A percentile compares a stretch with the other conserved stretches of the same genome.
Evolutionary conservation across 1,140 invertebrate genomes (phyloP).

Genomic region (Babylonia areolata): DNA sequence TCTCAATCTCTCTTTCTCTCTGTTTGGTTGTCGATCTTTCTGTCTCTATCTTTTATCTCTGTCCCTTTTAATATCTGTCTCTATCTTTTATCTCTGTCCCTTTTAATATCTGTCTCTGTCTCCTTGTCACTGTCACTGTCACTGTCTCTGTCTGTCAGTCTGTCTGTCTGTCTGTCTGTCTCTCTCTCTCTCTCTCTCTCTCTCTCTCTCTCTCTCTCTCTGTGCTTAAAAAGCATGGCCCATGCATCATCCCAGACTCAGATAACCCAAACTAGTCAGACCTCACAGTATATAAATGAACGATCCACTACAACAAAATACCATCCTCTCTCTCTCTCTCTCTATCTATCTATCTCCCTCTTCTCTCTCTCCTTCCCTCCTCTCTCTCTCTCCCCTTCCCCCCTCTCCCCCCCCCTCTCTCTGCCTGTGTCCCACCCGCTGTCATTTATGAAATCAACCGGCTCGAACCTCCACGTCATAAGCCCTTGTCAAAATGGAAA

Average conservation of each 20-base stretch:
- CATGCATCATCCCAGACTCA: too few species aligned
- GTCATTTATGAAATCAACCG: not conserved
- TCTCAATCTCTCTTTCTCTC: too few species aligned
- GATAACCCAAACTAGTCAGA: not conserved
- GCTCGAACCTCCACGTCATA: not conserved
- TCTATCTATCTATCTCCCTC: too few species aligned
- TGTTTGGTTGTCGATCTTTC: not conserved
- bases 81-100: not conserved
- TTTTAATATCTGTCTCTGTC: not conserved
- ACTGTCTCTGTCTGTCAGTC: not conserved
- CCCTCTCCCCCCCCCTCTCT: not conserved
- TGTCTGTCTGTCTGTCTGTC: slow-evolving; percentile 5
- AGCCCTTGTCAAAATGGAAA: not conserved
- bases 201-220: slow-evolving; percentile 22
- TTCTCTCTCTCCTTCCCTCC: not conserved
- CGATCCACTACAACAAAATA: not conserved
- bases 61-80: not conserved
- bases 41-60: not conserved
- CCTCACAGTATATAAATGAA: not conserved
- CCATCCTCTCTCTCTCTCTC: not conserved
- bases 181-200: not conserved
- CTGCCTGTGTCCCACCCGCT: too few species aligned
- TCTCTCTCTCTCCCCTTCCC: not conserved
- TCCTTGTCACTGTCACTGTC: too few species aligned
- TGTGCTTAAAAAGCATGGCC: not conserved